These are phyloP conservation scores for Seriola rivoliana DNA, from an alignment of 2,113 vertebrate species.

Conservation along the genomic window DNA sequence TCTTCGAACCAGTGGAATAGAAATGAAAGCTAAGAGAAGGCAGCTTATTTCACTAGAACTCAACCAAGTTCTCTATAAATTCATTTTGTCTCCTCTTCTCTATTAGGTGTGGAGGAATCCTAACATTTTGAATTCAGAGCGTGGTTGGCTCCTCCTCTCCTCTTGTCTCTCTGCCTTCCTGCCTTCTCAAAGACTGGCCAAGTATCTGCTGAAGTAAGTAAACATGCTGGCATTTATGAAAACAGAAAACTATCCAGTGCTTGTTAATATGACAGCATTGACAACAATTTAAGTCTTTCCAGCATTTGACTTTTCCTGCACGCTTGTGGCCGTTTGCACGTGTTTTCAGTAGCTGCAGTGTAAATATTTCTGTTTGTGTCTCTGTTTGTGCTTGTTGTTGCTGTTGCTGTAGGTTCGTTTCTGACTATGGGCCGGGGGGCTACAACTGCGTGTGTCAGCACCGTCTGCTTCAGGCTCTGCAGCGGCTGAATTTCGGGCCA, in stretches of 20 bases:
- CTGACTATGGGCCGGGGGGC: conserved; percentile 86
- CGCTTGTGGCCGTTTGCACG: neutral
- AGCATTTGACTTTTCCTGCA: neutral
- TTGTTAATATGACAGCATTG: too few species aligned
- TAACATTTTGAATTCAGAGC: conserved; percentile 90
- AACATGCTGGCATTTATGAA: neutral
- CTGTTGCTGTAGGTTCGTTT: conserved; percentile 64
- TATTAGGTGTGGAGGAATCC: conserved; percentile 93
- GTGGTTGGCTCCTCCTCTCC: conserved; percentile 95
- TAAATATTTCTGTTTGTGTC: neutral
- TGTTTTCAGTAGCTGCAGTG: neutral
- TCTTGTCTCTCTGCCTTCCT: conserved; percentile 91
- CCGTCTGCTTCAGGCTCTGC: conserved; percentile 93
- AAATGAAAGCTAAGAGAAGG: neutral
- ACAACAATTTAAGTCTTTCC: too few species aligned
- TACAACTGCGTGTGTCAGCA: conserved; percentile 94
- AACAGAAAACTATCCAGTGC: too few species aligned
- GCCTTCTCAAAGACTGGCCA: conserved; percentile 89
- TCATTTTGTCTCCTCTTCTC: neutral
- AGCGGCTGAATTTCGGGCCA: conserved; percentile 75
- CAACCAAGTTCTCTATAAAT: too few species aligned
- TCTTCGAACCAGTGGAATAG: neutral
- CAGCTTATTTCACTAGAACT: neutral
- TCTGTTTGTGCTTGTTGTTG: neutral
- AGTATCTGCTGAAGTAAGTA: conserved; percentile 95